Evolutionary conservation across 2,888 invertebrate genomes (phyloP).

Genomic region (Dinocampus coccinellae): DNA sequence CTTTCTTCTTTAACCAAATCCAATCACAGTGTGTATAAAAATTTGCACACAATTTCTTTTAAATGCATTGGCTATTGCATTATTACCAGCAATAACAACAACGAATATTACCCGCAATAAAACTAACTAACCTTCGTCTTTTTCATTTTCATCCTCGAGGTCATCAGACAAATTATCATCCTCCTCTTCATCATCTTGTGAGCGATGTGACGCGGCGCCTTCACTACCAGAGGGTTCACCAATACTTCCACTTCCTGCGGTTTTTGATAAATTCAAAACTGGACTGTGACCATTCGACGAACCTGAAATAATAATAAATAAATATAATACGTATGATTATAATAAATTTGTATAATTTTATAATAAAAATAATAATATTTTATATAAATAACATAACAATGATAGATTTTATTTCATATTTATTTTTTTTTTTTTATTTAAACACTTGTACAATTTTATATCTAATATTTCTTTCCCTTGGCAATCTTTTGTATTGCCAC

Average conservation of each 20-base stretch:
- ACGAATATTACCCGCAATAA: background rate
- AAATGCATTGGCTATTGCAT: slow-evolving; percentile 26
- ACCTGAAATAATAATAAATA: slow-evolving; percentile 70
- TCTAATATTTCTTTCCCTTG: slow-evolving; percentile 25
- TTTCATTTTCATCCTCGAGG: slow-evolving; percentile 88
- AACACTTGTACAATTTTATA: slow-evolving; percentile 40
- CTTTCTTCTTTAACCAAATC: no score
- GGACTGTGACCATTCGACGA: slow-evolving; percentile 93
- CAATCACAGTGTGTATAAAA: slow-evolving; percentile 13
- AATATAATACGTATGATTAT: no score
- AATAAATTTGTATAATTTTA: no score
- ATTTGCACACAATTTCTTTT: slow-evolving; percentile 19
- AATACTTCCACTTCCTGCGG: slow-evolving; percentile 83
- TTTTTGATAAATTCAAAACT: slow-evolving; percentile 91
- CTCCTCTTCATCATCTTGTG: slow-evolving; percentile 83
- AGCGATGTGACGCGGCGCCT: slow-evolving; percentile 76
- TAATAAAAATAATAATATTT: no score
- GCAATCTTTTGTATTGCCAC: slow-evolving; percentile 26
- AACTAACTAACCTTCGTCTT: slow-evolving; percentile 77
- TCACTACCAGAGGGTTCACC: slow-evolving; percentile 76
- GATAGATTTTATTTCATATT: slow-evolving; percentile 66
- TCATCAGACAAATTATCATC: slow-evolving; percentile 91
- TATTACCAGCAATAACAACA: background rate
- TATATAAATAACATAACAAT: slow-evolving; percentile 49
- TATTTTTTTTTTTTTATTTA: slow-evolving; percentile 52